phyloP scores from a whole-genome alignment of 2,797 vertebrate species.

The Pipistrellus pygmaeus region DNA sequence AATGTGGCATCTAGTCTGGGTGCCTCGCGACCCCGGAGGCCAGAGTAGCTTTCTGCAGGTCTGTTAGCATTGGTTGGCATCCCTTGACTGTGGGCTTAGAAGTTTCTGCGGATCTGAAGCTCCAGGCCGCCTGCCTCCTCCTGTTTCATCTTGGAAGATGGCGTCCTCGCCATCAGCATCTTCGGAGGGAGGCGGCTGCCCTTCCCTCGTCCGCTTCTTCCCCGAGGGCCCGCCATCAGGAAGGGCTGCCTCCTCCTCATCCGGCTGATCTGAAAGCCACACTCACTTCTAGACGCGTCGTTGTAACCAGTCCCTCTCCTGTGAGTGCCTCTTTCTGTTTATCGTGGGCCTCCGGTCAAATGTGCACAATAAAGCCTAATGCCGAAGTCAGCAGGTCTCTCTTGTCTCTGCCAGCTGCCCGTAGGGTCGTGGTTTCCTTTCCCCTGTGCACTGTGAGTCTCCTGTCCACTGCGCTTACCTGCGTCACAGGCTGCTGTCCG shows the following conservation, averaged over 20 bases:
- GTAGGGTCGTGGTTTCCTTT: background rate
- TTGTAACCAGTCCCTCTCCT: background rate
- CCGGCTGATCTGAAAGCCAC: background rate
- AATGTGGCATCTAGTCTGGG: background rate
- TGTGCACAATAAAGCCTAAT: background rate
- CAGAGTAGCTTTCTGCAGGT: background rate
- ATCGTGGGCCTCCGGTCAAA: background rate
- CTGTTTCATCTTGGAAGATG: background rate
- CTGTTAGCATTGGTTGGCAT: background rate
- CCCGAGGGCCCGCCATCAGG: background rate
- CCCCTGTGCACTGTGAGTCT: background rate
- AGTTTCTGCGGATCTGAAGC: background rate
- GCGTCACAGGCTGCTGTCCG: background rate
- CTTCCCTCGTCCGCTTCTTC: background rate
- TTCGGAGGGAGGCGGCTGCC: background rate
- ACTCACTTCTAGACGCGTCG: background rate
- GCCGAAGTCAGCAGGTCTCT: background rate
- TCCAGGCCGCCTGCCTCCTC: background rate
- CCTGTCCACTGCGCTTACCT: fast-evolving
- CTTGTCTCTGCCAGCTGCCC: background rate
- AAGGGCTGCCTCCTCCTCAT: background rate
- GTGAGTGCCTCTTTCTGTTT: background rate
- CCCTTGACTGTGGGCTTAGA: background rate
- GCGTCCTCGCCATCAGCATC: background rate
- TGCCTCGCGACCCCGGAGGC: background rate